Percentiles rank a stretch among this genome's conserved stretches.
Evolutionary conservation across 1,140 invertebrate genomes (phyloP).

Genomic region (Rhopalosiphum padi): DNA sequence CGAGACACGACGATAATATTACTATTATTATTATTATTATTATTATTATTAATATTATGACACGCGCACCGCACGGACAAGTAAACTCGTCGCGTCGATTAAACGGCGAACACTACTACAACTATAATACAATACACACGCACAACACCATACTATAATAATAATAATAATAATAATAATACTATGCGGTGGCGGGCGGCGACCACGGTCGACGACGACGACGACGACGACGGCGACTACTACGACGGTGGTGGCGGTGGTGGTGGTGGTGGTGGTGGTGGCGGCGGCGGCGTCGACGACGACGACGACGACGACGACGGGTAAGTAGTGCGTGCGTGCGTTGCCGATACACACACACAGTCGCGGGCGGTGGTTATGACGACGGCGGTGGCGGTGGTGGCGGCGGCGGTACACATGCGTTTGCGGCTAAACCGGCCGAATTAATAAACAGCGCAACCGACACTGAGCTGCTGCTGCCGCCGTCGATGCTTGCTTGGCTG

Average conservation of each 20-base stretch:
- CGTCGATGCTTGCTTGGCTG: not conserved
- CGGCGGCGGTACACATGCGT: constrained; percentile 49
- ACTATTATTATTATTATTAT: not conserved
- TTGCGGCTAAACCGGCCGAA: constrained; percentile 56
- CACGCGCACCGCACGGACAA: constrained; percentile 7
- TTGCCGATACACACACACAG: constrained; percentile 38
- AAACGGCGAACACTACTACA: constrained; percentile 43
- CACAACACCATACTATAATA: not conserved
- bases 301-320: constrained; percentile 20
- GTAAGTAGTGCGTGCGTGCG: constrained; percentile 50
- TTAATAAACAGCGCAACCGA: constrained; percentile 54
- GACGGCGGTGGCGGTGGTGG: not conserved
- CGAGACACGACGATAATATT: not conserved
- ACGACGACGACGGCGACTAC: not conserved
- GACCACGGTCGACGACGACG: constrained; percentile 25
- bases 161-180: constrained; percentile 30
- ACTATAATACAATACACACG: not conserved
- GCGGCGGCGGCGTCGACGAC: not conserved
- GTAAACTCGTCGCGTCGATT: constrained; percentile 32
- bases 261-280: not conserved
- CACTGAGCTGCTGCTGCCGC: constrained; percentile 41
- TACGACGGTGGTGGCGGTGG: not conserved
- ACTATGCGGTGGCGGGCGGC: constrained; percentile 37
- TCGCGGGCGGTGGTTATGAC: not conserved
- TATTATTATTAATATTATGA: constrained; percentile 17